Conservation (phyloP, 2,888 invertebrate genomes). For the Drymonia ruficornis region DNA sequence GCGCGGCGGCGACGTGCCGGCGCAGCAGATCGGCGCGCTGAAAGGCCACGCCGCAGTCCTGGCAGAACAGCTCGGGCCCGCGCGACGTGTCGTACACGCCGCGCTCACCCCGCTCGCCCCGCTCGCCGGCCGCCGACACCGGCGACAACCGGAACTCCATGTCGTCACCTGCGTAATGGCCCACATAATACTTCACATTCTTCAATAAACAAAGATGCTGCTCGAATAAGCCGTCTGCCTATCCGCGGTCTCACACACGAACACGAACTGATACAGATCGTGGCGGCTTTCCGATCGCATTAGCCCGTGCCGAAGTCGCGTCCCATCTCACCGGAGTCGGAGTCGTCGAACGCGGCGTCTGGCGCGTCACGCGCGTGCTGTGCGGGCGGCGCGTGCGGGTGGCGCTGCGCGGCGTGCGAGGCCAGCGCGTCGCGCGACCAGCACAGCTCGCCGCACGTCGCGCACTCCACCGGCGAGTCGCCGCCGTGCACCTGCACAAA, state of each 20-base stretch:
- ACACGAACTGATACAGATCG: too few species aligned
- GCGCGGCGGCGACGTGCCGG: slow-evolving; percentile 87
- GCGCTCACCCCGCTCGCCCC: slow-evolving; percentile 33
- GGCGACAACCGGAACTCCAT: slow-evolving; percentile 73
- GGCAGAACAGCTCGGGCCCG: slow-evolving; percentile 86
- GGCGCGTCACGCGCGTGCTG: slow-evolving; percentile 32
- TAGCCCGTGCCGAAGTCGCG: too few species aligned
- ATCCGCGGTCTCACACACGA: too few species aligned
- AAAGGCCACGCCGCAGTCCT: slow-evolving; percentile 91
- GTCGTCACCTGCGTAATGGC: slow-evolving; percentile 57
- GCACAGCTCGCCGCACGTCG: slow-evolving; percentile 92
- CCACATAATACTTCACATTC: neutral
- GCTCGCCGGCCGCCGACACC: slow-evolving; percentile 26
- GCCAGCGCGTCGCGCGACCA: slow-evolving; percentile 85
- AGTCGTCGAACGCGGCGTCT: slow-evolving; percentile 51
- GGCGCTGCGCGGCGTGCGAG: slow-evolving; percentile 61
- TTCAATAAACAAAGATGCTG: neutral
- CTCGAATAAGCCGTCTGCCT: too few species aligned
- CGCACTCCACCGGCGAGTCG: slow-evolving; percentile 92
- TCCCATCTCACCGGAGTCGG: slow-evolving; percentile 58
- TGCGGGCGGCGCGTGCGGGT: slow-evolving; percentile 65
- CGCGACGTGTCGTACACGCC: slow-evolving; percentile 58
- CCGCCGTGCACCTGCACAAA: slow-evolving; percentile 88
- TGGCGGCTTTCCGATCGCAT: too few species aligned
- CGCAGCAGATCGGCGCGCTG: slow-evolving; percentile 90